A percentile compares a stretch with the other conserved stretches of the same genome.
Evolutionary conservation across 2,113 vertebrate species (phyloP).

Genomic region (Rhea americana): DNA sequence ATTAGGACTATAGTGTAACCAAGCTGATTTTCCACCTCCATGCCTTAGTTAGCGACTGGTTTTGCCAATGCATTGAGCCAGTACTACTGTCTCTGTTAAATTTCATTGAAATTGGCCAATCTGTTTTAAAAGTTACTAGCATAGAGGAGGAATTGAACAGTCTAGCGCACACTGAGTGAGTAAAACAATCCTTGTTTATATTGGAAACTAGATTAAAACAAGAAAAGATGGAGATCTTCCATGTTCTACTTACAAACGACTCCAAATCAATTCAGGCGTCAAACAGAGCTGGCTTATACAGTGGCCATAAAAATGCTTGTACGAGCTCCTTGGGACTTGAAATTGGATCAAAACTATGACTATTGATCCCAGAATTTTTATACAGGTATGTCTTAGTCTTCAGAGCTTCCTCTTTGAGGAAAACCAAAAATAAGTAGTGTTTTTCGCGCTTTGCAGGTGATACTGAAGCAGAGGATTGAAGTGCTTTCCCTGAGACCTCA

Average conservation of each 20-base stretch:
- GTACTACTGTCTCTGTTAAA: background rate
- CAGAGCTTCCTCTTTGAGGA: background rate
- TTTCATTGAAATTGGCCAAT: background rate
- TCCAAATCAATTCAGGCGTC: too few relatives aligned
- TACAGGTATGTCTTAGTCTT: background rate
- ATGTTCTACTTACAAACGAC: background rate
- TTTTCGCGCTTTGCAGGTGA: background rate
- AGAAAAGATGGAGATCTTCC: background rate
- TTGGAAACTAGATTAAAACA: too few relatives aligned
- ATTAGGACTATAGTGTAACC: background rate
- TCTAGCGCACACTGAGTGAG: background rate
- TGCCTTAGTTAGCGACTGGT: background rate
- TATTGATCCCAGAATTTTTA: background rate
- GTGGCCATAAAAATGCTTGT: background rate
- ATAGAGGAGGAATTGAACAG: background rate
- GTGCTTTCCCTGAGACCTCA: background rate
- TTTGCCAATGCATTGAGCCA: background rate
- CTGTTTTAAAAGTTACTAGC: background rate
- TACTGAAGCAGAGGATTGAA: background rate
- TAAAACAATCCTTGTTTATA: too few relatives aligned
- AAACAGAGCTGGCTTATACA: background rate
- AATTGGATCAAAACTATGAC: background rate
- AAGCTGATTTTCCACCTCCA: background rate
- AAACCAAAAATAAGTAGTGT: background rate
- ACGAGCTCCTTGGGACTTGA: background rate